Base-by-base conservation (phyloP, 1,140 invertebrate species). In the Saxidomus purpurata region DNA sequence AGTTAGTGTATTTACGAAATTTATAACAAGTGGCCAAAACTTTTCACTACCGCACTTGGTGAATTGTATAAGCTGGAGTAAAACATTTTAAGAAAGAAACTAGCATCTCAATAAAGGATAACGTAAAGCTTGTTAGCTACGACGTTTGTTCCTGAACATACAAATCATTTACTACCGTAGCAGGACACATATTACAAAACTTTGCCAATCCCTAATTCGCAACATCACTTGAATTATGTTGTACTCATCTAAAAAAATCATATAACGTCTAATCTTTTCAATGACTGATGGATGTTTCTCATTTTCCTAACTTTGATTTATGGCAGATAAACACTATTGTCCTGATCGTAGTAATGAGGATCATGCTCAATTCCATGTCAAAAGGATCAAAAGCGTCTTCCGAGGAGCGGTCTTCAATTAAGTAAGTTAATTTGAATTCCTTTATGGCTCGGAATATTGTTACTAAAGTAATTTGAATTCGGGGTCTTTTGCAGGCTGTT, bases 271-370 rank as follows among this genome's bases (percentile, higher is more conserved):
- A 80, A 28, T 49, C n/a, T 28, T 25, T 22, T 63, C 38, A 34
- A n/a, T 82, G n/a, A n/a, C 34, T 43, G 43, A 34, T 38, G 31
- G 52, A 61, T 55, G 17, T 25, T 36, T 85, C 15, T 34, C 40
- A 61, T 52, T 81, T 55, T 87, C 34, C 19, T 38, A 59, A 28
- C 11, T 25, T 34, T 67, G 19, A 40, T 87, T 52, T 49, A 49
- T 86, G 90, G 11, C 90, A 95, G 94, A 89, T 93, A n/a, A 95
- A 95, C 84, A 90, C 93, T 0, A 76, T 94, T 2, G 91, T 95
- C 15, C 81, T 94, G 59, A 59, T 91, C 4, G 84, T 94, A 8
- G 93, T 94, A 0, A 43, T 95, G 28, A 87, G 91, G 34, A 92
- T 94, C 1, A 95, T 94, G 93, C 82, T 94, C 38, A 91, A 82